Conservation (phyloP, 2,797 vertebrate species). For the Tolypeutes matacus region DNA sequence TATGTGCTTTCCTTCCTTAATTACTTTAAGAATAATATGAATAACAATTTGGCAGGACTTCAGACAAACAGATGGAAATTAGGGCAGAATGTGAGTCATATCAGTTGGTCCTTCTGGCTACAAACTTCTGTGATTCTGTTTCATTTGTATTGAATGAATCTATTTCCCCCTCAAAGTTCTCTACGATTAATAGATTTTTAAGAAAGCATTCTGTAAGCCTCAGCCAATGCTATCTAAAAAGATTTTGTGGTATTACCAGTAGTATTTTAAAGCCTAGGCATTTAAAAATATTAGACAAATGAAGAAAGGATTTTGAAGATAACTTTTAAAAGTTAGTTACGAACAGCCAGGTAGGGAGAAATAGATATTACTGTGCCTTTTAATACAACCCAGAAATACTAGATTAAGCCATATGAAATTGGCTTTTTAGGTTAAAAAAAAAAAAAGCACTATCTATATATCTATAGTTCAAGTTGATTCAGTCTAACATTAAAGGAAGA, state of each 20-base stretch:
- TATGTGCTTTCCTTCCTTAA: neutral
- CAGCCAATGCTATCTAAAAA: neutral
- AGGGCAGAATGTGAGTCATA: neutral
- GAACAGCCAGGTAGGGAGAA: neutral
- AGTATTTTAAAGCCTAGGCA: constrained; percentile 29
- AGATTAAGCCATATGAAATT: neutral
- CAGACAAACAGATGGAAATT: neutral
- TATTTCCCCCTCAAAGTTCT: neutral
- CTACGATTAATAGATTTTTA: neutral
- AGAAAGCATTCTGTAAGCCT: neutral
- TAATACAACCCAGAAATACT: neutral
- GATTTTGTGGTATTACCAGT: neutral
- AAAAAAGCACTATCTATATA: neutral
- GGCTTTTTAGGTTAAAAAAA: neutral
- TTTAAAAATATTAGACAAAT: constrained; percentile 46
- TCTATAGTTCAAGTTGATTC: constrained; percentile 46
- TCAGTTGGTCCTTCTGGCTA: neutral
- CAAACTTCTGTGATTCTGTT: neutral
- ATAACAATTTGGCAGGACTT: neutral
- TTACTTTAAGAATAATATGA: constrained; percentile 1
- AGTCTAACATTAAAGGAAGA: constrained; percentile 1
- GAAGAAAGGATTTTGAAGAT: constrained; percentile 50
- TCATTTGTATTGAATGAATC: neutral
- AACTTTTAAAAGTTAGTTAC: constrained; percentile 25
- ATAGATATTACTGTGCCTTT: neutral